Percentiles rank a stretch among this genome's conserved stretches.
These are phyloP conservation scores for Calvadosia cruxmelitensis DNA, from an alignment of 30 jellyfish, hydroid and myxozoan genomes.

Conservation along the genomic window DNA sequence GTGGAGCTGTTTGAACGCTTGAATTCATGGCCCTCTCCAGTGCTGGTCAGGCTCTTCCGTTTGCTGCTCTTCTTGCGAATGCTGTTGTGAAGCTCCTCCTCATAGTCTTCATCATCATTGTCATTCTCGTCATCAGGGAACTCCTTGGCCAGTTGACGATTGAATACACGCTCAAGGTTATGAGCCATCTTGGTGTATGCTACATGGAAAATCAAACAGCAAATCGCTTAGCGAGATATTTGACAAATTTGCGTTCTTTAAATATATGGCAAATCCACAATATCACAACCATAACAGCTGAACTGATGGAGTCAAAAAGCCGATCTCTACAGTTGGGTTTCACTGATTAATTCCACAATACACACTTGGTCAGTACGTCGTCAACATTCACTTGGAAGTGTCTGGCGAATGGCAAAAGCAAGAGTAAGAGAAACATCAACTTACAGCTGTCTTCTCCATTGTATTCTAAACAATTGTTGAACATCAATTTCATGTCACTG, in stretches of 20 bases:
- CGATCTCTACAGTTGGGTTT: no score
- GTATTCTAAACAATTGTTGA: slow-evolving; percentile 59
- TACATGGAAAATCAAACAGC: slow-evolving; percentile 4
- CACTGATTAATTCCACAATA: no score
- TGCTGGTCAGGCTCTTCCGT: neutral
- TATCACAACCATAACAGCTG: no score
- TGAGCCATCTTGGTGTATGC: slow-evolving; percentile 86
- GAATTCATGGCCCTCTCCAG: neutral
- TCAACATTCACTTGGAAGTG: no score
- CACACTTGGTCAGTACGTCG: no score
- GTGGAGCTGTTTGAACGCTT: neutral
- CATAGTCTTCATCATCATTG: slow-evolving; percentile 71
- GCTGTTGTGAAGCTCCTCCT: slow-evolving; percentile 40
- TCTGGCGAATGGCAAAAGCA: no score
- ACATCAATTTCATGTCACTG: slow-evolving; percentile 44
- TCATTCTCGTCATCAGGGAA: slow-evolving; percentile 58
- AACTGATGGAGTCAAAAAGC: no score
- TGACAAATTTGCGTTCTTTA: no score
- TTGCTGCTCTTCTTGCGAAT: slow-evolving; percentile 24
- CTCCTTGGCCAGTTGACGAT: slow-evolving; percentile 48
- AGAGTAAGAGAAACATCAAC: no score
- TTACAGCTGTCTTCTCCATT: slow-evolving; percentile 80
- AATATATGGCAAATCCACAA: no score
- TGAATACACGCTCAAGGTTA: slow-evolving; percentile 51
- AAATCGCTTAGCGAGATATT: no score